Conservation (phyloP, 2,113 vertebrate species). For the Sialia sialis region DNA sequence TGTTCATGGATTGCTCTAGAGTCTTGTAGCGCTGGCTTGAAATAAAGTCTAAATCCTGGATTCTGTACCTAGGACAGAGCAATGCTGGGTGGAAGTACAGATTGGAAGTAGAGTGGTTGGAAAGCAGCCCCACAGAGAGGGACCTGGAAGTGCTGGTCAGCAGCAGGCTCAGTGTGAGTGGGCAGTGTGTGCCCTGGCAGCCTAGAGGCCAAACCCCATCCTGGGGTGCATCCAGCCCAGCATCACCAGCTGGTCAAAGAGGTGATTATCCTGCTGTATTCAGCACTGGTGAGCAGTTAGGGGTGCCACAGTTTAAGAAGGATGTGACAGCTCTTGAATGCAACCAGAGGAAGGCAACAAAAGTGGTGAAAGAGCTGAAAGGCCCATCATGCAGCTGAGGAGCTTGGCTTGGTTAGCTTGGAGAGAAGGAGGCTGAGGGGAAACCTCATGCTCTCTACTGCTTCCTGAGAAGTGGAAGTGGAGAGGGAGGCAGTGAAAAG, state of each 20-base stretch:
- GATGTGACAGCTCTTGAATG: background rate
- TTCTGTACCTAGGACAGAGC: background rate
- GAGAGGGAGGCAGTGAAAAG: background rate
- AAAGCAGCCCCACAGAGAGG: background rate
- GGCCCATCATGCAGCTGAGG: background rate
- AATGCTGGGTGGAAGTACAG: rapidly evolving
- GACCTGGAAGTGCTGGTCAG: rapidly evolving
- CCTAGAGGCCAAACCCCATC: background rate
- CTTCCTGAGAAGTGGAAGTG: background rate
- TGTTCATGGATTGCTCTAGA: background rate
- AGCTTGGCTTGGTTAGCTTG: background rate
- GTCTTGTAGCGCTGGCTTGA: background rate
- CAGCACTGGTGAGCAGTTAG: rapidly evolving
- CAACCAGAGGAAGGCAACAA: rapidly evolving
- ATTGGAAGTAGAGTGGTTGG: background rate
- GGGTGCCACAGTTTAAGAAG: background rate
- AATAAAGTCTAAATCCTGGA: background rate
- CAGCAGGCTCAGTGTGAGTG: background rate
- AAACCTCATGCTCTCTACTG: background rate
- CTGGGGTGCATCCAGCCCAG: background rate
- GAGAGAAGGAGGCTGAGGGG: background rate
- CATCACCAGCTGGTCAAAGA: rapidly evolving
- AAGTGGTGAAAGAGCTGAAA: background rate
- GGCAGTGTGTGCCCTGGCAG: background rate
- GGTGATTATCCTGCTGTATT: background rate